Percentiles rank a stretch among this genome's conserved stretches.
These are phyloP conservation scores for Pseudopipra pipra DNA, from an alignment of 2,113 vertebrate genomes.

Conservation along the genomic window DNA sequence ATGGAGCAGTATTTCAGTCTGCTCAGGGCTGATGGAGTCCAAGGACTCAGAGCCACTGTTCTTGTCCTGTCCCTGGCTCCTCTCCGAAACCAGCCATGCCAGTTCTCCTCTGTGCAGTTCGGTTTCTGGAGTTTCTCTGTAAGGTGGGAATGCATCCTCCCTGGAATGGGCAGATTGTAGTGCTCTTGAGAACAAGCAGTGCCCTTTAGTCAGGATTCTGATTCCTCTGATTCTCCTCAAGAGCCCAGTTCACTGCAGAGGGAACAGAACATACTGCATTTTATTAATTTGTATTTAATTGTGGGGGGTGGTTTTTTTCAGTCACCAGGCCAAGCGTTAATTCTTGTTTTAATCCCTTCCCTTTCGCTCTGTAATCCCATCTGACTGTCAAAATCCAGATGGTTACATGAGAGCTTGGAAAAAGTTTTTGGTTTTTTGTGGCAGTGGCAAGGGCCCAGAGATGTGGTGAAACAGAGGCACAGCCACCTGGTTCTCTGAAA, in stretches of 20 bases:
- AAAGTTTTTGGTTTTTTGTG: background rate
- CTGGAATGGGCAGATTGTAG: background rate
- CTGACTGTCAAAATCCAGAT: constrained; percentile 17
- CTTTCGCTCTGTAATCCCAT: background rate
- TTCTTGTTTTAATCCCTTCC: constrained; percentile 1
- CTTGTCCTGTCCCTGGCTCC: background rate
- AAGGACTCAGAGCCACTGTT: background rate
- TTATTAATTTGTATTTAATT: background rate
- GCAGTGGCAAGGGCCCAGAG: background rate
- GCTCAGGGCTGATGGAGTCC: background rate
- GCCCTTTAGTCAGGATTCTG: background rate
- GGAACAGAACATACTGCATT: background rate
- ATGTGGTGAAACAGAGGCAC: background rate
- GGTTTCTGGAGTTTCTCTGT: background rate
- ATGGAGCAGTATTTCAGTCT: background rate
- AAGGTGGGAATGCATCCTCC: background rate
- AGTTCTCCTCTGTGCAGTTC: background rate
- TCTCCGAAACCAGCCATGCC: background rate
- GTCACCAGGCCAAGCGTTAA: background rate
- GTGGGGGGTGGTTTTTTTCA: background rate
- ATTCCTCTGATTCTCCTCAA: background rate
- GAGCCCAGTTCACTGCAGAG: background rate
- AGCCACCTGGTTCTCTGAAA: background rate
- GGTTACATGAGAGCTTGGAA: background rate
- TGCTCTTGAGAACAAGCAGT: background rate